A percentile compares a stretch with the other conserved stretches of the same genome.
phyloP scores from a whole-genome alignment of 2,113 vertebrate genomes.

The Sakesphorus luctuosus region DNA sequence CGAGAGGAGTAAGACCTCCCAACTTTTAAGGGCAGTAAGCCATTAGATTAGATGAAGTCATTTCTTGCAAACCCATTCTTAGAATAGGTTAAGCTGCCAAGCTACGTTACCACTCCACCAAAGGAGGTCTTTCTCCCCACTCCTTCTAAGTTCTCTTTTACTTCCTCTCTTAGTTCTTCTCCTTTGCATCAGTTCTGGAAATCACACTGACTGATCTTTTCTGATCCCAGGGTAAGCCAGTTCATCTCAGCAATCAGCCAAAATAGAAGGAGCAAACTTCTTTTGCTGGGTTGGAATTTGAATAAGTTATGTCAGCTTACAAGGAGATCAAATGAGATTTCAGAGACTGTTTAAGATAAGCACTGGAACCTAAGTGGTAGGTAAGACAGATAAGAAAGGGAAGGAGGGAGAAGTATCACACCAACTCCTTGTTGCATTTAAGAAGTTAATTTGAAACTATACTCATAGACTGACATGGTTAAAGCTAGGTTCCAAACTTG shows the following conservation, averaged over 20 bases:
- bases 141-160: not conserved
- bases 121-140: not conserved
- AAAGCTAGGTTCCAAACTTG: not conserved
- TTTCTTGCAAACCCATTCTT: not conserved
- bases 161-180: not conserved
- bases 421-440: not conserved
- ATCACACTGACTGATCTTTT: not conserved
- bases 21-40: not conserved
- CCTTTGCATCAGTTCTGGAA: not conserved
- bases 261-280: not conserved
- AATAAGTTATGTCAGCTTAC: not conserved
- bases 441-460: not conserved
- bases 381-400: not conserved
- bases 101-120: not conserved
- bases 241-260: not conserved
- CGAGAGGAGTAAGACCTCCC: not conserved
- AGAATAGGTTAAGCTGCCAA: not conserved
- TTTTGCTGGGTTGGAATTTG: not conserved
- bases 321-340: not conserved
- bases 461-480: not conserved
- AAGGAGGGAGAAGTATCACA: not conserved
- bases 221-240: not conserved
- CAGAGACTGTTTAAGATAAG: not conserved
- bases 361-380: not conserved
- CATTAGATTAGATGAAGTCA: not conserved